Base-by-base conservation (phyloP, 1,140 invertebrate genomes). In the Pseudomyrmex flavicornis region DNA sequence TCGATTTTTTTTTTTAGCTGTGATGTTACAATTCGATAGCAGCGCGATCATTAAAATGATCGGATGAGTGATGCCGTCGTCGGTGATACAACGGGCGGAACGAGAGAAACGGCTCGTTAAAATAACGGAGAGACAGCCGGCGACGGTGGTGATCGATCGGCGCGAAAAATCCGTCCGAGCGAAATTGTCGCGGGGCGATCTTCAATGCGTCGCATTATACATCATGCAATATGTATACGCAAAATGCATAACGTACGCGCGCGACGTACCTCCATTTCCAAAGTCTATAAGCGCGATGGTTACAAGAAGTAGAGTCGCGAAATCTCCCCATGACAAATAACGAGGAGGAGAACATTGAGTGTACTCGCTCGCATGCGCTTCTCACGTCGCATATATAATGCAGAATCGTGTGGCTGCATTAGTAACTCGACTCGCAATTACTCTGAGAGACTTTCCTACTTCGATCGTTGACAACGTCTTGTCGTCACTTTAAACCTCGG, bases 191-290 rank as follows among this genome's bases (percentile, higher is more conserved):
- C n/a, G 3, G 48, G 35, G 8, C 72, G 48, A 85, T 50, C 52
- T 88, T 85, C 79, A 63, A 56, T 63, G 44, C 74, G 44, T 62
- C 20, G 85, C 46, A 83, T 90, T 86, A 17, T 22, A 84, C 7
- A 13, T 69, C 59, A 54, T 87, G 75, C 46, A 85, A 65, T 86
- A 90, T 88, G 84, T 62, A 17, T 17, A 90, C 35, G 5, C 35
- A 68, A 35, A 35, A 44, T 66, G 20, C 26, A 26, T 5, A 35
- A 35, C 35, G 35, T 35, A 35, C 2, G 26, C 35, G 35, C 35
- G 35, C 35, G 35, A 35, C 5, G 5, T 35, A 35, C 5, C 5
- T 48, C 56, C 17, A 20, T 61, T 4, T 26, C 5, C 20, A 20
- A 54, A 9, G 61, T 4, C 66, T 75, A 56, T 35, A 85, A 74